Percentiles rank a stretch among this genome's conserved stretches.
These are phyloP conservation scores for Mamestra brassicae DNA, from an alignment of 2,888 invertebrate species.

Conservation along the genomic window DNA sequence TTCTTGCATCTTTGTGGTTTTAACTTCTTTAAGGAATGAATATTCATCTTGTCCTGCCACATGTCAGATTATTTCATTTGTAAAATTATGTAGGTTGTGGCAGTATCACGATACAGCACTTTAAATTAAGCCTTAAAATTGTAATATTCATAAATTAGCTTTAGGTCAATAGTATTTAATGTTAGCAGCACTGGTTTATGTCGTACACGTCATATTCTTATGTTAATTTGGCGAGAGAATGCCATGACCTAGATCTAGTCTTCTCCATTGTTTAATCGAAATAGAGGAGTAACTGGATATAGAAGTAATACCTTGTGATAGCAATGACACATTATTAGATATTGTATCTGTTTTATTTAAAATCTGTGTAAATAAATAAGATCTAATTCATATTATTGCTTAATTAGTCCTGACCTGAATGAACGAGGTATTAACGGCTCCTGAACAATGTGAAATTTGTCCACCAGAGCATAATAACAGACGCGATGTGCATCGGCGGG, in stretches of 20 bases:
- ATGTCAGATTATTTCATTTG: background rate
- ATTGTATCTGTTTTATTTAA: background rate
- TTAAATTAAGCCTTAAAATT: background rate
- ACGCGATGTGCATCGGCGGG: conserved; percentile 91
- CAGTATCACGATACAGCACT: background rate
- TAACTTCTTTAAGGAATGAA: background rate
- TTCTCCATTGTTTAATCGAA: conserved; percentile 17
- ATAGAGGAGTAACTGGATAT: conserved; percentile 2
- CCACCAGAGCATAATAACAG: conserved; percentile 92
- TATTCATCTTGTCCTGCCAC: background rate
- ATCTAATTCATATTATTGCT: background rate
- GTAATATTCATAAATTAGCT: background rate
- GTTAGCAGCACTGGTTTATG: background rate
- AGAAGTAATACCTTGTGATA: background rate
- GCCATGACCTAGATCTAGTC: conserved; percentile 28
- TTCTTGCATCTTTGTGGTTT: background rate
- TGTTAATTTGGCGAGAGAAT: conserved; percentile 31
- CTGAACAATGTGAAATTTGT: background rate
- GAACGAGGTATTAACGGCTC: background rate
- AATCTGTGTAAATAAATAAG: background rate
- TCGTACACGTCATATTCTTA: conserved; percentile 8
- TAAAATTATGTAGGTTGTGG: background rate
- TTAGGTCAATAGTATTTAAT: background rate
- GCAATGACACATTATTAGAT: background rate
- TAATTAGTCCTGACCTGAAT: background rate